phyloP scores from a whole-genome alignment of 2,888 invertebrate species.

The Dryobota labecula region DNA sequence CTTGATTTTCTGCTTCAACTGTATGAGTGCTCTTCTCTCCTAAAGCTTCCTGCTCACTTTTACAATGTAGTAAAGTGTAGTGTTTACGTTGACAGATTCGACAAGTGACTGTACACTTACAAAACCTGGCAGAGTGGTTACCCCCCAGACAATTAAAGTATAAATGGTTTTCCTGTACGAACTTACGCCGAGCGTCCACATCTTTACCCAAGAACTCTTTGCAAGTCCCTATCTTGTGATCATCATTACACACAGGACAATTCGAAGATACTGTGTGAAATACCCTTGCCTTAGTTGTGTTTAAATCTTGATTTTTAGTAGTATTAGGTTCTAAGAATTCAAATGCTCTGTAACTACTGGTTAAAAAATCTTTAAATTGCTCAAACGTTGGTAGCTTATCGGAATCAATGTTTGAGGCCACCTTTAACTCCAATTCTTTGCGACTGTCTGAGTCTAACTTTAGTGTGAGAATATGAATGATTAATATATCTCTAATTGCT shows the following conservation, averaged over 20 bases:
- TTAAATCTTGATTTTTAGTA: background rate
- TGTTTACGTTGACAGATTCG: conserved; percentile 1
- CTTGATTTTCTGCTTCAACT: background rate
- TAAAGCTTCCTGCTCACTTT: background rate
- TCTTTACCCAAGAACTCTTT: background rate
- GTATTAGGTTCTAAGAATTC: background rate
- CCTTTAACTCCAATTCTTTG: background rate
- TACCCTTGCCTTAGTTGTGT: background rate
- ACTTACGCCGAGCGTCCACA: too few relatives aligned
- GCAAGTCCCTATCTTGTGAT: background rate
- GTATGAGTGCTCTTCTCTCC: background rate
- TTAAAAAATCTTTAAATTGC: background rate
- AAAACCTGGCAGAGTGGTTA: conserved; percentile 2
- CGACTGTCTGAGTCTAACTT: conserved; percentile 1
- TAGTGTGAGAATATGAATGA: background rate
- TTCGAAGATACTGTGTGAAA: conserved; percentile 5
- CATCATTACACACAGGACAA: background rate
- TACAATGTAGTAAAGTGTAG: background rate
- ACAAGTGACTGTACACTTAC: conserved; percentile 2
- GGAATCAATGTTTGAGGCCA: background rate
- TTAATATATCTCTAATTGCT: background rate
- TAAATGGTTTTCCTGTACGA: too few relatives aligned
- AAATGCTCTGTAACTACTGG: background rate
- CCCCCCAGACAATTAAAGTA: background rate
- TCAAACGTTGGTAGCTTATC: background rate